A percentile compares a stretch with the other conserved stretches of the same genome.
These are phyloP conservation scores for Nebria brevicollis DNA, from an alignment of 2,888 invertebrate species.

Conservation along the genomic window DNA sequence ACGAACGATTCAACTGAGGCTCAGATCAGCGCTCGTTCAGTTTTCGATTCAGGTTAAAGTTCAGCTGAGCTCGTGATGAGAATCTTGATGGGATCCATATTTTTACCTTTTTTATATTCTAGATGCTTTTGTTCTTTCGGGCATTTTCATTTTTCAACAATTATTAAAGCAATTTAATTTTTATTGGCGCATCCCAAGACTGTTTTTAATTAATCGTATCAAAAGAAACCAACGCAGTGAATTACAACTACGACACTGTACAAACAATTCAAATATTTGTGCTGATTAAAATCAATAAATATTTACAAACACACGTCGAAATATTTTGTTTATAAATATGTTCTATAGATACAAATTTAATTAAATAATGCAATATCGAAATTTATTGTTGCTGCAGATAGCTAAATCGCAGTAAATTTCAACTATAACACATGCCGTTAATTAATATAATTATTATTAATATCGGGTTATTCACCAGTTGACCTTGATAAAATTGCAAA, in stretches of 20 bases:
- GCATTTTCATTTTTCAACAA: conserved; percentile 14
- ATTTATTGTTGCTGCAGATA: not conserved
- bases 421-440: not conserved
- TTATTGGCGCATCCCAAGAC: not conserved
- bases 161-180: conserved; percentile 16
- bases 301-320: not conserved
- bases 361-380: not conserved
- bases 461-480: not conserved
- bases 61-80: conserved; percentile 15
- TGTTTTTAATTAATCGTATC: not conserved
- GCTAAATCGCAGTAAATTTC: not conserved
- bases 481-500: not conserved
- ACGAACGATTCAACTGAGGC: conserved; percentile 5
- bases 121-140: not conserved
- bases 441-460: not conserved
- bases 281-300: not conserved
- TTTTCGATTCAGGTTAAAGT: conserved; percentile 21
- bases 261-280: not conserved
- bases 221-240: not conserved
- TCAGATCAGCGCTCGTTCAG: conserved; percentile 14
- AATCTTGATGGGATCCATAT: conserved; percentile 13
- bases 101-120: not conserved
- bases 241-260: not conserved
- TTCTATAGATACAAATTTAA: not conserved
- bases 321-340: not conserved